Evolutionary conservation across 2,888 invertebrate species (phyloP).

Genomic region (Apoderus coryli): DNA sequence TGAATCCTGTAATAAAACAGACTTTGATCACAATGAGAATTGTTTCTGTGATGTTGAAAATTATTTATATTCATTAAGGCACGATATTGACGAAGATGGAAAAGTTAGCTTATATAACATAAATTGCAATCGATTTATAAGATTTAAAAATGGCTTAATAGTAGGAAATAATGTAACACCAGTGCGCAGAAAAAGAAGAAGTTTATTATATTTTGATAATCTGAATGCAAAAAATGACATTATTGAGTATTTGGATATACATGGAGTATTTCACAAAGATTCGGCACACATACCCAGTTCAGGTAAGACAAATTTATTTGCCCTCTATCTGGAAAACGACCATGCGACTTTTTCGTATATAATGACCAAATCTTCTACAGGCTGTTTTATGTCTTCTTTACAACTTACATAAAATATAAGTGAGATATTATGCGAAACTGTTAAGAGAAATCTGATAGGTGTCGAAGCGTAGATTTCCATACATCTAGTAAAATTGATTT

Average conservation of each 20-base stretch:
- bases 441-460: too few relatives aligned
- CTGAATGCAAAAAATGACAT: constrained; percentile 12
- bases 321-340: too few relatives aligned
- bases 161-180: constrained; percentile 20
- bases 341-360: too few relatives aligned
- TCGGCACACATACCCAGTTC: too few relatives aligned
- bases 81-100: constrained; percentile 12
- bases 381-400: too few relatives aligned
- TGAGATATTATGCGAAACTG: too few relatives aligned
- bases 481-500: too few relatives aligned
- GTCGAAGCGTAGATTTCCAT: too few relatives aligned
- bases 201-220: constrained; percentile 21
- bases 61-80: constrained; percentile 14
- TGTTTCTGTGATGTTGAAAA: constrained; percentile 23
- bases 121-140: constrained; percentile 17
- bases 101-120: constrained; percentile 11
- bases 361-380: too few relatives aligned
- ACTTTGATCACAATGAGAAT: constrained; percentile 20
- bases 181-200: constrained; percentile 19
- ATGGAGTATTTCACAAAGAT: constrained; percentile 20
- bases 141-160: constrained; percentile 16
- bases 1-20: constrained; percentile 20
- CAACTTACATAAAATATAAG: too few relatives aligned
- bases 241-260: constrained; percentile 18
- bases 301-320: too few relatives aligned